Evolutionary conservation across 2,888 invertebrate genomes (phyloP), one percentile per base, ranked within the genome.

Genomic region (Dicyrtomina minuta): DNA sequence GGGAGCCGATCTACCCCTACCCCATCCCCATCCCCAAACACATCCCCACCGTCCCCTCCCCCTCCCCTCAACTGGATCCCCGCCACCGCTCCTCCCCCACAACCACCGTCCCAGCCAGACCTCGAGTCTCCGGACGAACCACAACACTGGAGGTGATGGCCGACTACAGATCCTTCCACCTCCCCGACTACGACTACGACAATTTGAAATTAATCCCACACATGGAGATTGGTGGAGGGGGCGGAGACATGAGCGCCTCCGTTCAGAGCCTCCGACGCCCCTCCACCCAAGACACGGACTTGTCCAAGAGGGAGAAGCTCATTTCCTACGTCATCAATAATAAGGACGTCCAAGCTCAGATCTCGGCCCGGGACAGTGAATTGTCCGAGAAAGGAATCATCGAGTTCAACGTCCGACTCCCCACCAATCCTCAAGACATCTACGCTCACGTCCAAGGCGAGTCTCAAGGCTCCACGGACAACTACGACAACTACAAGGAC

Each of bases 361-460:
- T 77, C 20, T 73, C 75, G 3, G 75, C 77, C 1, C 58, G 77
- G 46, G 75, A 74, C 68, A 72, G 72, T 26, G 77, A 77, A 41
- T 66, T 77, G n/a, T 73, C 72, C 2, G 74, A 75, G 24, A 77
- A 77, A 51, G 77, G 77, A 0, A 75, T 77, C 13, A 77, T 77
- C 13, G 75, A 75, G 53, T 77, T 77, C 60, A 74, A 74, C 20
- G 71, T 77, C 3, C 51, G 74, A 58, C 68, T 77, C 15, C 77
- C 77, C 13, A 67, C 73, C 0, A 61, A 62, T 13, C 33, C 60
- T 5, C 61, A 68, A 44, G 56, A 49, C 2, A 56, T 26, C 13
- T 56, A 56, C 20, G 39, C 17, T 4, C 33, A 33, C 8, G 33
- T 43, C 12, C 49, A 49, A 20, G n/a, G n/a, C 15, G 49, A 62